Evolutionary conservation across 64 coral and sea anemone species (phyloP), one percentile per base, ranked within the genome.

Genomic region (Platygyra sinensis): DNA sequence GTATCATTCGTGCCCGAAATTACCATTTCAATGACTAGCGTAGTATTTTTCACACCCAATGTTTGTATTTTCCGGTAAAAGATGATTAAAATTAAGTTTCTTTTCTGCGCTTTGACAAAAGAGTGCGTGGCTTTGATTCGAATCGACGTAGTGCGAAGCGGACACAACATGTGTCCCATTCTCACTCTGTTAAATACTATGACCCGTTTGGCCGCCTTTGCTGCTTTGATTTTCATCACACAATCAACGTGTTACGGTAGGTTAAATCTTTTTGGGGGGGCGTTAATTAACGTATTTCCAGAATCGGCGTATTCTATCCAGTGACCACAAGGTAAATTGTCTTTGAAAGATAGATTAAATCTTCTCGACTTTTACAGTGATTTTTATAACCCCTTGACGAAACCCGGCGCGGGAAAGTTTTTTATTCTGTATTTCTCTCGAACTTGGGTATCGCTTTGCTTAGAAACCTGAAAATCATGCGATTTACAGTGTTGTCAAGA

Each of bases 11-110:
- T 17, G 30, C 54, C 55, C 3, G 5, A 60, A 80, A 83, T 83
- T 83, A 65, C 7, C 80, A 83, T 83, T 31, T 83, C 60, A 83
- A 39, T 65, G 19, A 83, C 17, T 10, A n/a, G 62, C 29, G 61
- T 65, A 65, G 30, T n/a, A 39, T 83, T 83, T 57, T 36, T 83
- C 80, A 83, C 80, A 83, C 81, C 81, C 81, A 49, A 11, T 71
- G 81, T 85, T 72, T 85, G 81, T 85, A 67, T 85, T 85, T 83
- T 85, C 81, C 81, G 81, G 62, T 50, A 71, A 85, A 85, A 85
- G 63, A 85, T 71, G 33, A 71, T 85, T 63, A 71, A 85, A 85
- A 83, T 65, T n/a, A 67, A 83, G 61, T 80, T 80, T 80, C 55
- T 5, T 80, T 62, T 80, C 57, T 80, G 24, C 12, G 78, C 5